Evolutionary conservation across 2,888 invertebrate genomes (phyloP).

Genomic region (Eledone cirrhosa): DNA sequence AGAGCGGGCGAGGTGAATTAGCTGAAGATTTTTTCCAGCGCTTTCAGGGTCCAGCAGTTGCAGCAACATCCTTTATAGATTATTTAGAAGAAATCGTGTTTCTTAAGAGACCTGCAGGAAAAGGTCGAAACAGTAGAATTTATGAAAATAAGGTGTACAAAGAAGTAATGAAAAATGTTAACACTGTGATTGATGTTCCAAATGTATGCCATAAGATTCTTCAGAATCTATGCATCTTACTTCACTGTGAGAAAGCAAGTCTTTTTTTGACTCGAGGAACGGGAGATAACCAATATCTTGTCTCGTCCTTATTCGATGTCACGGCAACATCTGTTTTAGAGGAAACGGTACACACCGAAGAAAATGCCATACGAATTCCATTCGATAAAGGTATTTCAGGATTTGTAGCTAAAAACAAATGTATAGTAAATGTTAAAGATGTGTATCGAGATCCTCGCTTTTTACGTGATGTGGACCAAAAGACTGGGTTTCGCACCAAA

Average conservation of each 20-base stretch:
- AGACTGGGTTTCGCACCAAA: conserved; percentile 89
- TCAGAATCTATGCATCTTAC: conserved; percentile 88
- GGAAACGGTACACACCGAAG: conserved; percentile 38
- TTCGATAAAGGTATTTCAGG: conserved; percentile 94
- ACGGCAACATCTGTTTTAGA: conserved; percentile 79
- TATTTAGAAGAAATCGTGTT: no score
- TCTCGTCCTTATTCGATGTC: conserved; percentile 92
- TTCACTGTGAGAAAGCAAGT: conserved; percentile 87
- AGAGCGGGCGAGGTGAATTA: conserved; percentile 52
- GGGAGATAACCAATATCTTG: conserved; percentile 78
- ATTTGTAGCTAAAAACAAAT: conserved; percentile 86
- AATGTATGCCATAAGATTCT: conserved; percentile 94
- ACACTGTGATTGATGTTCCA: conserved; percentile 92
- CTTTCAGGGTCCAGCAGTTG: neutral
- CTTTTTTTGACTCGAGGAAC: conserved; percentile 87
- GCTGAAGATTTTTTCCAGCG: conserved; percentile 35
- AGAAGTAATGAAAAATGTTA: conserved; percentile 93
- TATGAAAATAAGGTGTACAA: conserved; percentile 93
- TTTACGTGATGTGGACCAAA: conserved; percentile 87
- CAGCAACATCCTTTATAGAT: no score
- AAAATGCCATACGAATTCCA: conserved; percentile 72
- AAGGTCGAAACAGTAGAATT: conserved; percentile 66
- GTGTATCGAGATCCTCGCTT: conserved; percentile 92
- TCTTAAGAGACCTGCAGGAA: no score
- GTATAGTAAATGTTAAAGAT: conserved; percentile 88